phyloP scores from a whole-genome alignment of 1,140 invertebrate genomes.

The Drosophila grimshawi region DNA sequence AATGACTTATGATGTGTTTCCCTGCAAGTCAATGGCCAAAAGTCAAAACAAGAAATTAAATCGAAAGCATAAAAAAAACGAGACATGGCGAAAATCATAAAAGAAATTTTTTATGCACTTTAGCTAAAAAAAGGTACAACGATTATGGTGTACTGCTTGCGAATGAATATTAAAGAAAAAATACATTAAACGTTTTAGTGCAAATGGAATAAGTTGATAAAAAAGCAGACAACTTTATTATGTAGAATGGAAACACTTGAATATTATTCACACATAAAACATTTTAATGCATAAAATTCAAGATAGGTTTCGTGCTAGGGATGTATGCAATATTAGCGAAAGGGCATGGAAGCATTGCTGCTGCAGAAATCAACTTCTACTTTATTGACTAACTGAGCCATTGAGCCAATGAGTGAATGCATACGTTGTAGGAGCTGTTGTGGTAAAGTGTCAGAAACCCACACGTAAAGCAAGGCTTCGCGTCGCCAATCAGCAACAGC shows the following conservation, averaged over 20 bases:
- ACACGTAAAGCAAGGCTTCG: conserved; percentile 12
- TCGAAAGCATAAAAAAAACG: conserved; percentile 53
- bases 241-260: no score
- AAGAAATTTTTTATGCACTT: conserved; percentile 54
- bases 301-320: no score
- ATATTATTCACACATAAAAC: no score
- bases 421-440: conserved; percentile 31
- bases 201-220: neutral
- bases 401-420: conserved; percentile 15
- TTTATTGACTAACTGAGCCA: conserved; percentile 15
- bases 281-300: no score
- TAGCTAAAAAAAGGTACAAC: neutral
- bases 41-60: conserved; percentile 57
- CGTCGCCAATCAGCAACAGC: conserved; percentile 51
- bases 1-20: conserved; percentile 70
- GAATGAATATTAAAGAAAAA: neutral
- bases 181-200: neutral
- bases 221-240: no score
- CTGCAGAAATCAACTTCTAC: neutral
- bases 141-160: neutral
- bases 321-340: neutral
- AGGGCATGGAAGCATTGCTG: conserved; percentile 31
- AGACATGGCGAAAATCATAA: conserved; percentile 56
- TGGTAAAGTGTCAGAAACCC: conserved; percentile 72
- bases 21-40: conserved; percentile 64